Percentiles rank a stretch among this genome's conserved stretches.
These are phyloP conservation scores for Podarcis muralis DNA, from an alignment of 2,113 vertebrate species.

Conservation along the genomic window DNA sequence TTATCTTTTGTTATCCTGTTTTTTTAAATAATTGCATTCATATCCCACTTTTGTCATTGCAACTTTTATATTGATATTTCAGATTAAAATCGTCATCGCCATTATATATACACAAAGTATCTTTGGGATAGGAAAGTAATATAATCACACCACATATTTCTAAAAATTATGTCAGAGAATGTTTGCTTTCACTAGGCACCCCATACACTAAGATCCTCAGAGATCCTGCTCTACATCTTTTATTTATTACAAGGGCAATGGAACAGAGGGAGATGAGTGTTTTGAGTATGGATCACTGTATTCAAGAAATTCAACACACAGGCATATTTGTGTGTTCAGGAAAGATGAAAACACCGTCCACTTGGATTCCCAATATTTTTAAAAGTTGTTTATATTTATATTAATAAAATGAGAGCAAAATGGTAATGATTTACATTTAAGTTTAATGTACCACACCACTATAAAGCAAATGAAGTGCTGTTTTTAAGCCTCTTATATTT, in stretches of 20 bases:
- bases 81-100: background rate
- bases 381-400: background rate
- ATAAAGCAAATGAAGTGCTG: background rate
- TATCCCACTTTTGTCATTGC: conserved; percentile 52
- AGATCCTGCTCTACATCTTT: too few relatives aligned
- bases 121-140: background rate
- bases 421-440: background rate
- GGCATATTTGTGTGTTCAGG: too few relatives aligned
- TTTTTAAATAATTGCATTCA: conserved; percentile 46
- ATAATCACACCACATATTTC: background rate
- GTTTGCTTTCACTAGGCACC: background rate
- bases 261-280: too few relatives aligned
- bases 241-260: too few relatives aligned
- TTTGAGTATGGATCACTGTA: too few relatives aligned
- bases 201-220: too few relatives aligned
- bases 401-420: background rate
- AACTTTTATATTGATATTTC: conserved; percentile 43
- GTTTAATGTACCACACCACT: background rate
- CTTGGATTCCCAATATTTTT: background rate
- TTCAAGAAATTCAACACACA: too few relatives aligned
- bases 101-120: too few relatives aligned
- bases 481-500: background rate
- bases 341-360: background rate
- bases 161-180: background rate
- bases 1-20: conserved; percentile 5